Conservation (phyloP, 2,797 vertebrate species). For the Otolemur crassicaudatus region DNA sequence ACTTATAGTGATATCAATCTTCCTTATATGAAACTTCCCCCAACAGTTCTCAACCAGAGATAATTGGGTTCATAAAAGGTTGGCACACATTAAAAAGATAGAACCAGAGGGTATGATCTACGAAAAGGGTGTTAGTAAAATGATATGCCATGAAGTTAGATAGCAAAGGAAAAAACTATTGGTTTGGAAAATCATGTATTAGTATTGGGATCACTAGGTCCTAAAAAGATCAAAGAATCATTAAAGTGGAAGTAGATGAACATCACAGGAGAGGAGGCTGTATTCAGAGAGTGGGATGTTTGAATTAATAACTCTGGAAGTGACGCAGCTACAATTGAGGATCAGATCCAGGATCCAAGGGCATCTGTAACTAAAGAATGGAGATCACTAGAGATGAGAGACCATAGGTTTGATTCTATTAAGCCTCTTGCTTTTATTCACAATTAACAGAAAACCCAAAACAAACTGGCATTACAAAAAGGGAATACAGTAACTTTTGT, state of each 20-base stretch:
- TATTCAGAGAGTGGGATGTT: background rate
- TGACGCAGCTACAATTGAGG: background rate
- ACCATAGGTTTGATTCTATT: background rate
- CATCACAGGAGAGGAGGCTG: background rate
- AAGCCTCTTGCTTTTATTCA: background rate
- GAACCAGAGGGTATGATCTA: background rate
- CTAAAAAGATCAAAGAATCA: background rate
- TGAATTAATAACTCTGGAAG: background rate
- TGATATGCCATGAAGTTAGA: background rate
- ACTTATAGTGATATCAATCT: background rate
- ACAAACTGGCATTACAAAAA: background rate
- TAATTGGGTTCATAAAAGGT: background rate
- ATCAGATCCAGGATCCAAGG: background rate
- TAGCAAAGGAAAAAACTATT: background rate
- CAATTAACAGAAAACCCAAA: background rate
- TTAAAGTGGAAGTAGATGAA: background rate
- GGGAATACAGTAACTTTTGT: background rate
- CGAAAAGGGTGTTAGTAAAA: background rate
- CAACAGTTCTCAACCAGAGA: background rate
- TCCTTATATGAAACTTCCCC: background rate
- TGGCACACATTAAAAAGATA: background rate
- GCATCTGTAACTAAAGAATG: background rate
- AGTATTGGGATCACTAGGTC: background rate
- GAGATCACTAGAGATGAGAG: background rate
- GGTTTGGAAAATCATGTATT: slow-evolving; percentile 14